Percentiles rank a stretch among this genome's conserved stretches.
Evolutionary conservation across 2,797 vertebrate genomes (phyloP).

Genomic region (Sebastes baramenuke): DNA sequence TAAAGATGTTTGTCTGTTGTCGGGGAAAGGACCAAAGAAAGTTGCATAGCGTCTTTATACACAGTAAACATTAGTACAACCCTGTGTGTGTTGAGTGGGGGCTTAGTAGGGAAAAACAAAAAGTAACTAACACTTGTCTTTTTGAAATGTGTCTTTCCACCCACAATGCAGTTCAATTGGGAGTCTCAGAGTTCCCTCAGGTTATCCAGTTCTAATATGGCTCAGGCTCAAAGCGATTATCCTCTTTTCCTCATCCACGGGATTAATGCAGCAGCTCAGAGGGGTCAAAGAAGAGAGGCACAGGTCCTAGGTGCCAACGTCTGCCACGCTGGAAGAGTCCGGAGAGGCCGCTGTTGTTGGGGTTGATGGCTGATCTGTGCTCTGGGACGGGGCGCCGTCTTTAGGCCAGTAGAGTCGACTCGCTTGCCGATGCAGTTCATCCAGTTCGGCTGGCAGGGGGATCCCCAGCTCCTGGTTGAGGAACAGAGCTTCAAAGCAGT

Average conservation of each 20-base stretch:
- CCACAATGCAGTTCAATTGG: conserved; percentile 23
- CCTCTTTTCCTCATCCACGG: conserved; percentile 38
- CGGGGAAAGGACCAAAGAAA: not conserved
- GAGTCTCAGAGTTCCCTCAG: conserved; percentile 45
- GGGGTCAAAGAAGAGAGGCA: not conserved
- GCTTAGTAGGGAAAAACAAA: not conserved
- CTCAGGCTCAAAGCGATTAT: conserved; percentile 26
- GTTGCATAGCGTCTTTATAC: conserved; percentile 13
- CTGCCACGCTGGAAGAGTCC: conserved; percentile 64
- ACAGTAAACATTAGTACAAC: conserved; percentile 51
- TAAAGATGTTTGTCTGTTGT: conserved; percentile 6
- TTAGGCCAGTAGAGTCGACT: conserved; percentile 85
- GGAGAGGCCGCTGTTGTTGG: conserved; percentile 72
- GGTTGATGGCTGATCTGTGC: conserved; percentile 19
- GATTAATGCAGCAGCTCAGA: conserved; percentile 66
- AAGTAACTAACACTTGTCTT: conserved; percentile 39
- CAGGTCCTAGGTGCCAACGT: conserved; percentile 63
- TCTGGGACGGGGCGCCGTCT: conserved; percentile 60
- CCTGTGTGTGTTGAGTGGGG: conserved; percentile 2
- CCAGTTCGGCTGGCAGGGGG: conserved; percentile 92
- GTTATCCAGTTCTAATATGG: conserved; percentile 67
- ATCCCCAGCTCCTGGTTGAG: conserved; percentile 94
- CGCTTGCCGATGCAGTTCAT: conserved; percentile 91
- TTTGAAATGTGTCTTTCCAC: conserved; percentile 70
- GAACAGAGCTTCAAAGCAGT: conserved; percentile 92